Conservation (phyloP, 2,113 vertebrate genomes). For the Myocastor coypus region DNA sequence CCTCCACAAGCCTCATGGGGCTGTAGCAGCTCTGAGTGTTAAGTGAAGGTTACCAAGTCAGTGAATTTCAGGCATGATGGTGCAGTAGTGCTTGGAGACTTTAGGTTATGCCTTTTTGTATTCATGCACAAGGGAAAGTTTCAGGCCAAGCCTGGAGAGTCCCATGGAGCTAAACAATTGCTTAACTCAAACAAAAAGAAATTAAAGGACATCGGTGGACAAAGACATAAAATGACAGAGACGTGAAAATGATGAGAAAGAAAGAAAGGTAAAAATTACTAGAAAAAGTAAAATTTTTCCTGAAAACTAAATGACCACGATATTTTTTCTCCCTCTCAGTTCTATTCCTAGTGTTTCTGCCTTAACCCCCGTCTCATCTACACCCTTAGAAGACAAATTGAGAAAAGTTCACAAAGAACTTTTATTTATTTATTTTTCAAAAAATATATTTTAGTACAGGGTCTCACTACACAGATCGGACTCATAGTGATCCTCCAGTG, state of each 20-base stretch:
- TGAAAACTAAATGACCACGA: neutral
- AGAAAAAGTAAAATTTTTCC: neutral
- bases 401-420: neutral
- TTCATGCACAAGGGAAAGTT: neutral
- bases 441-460: too few species aligned
- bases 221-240: neutral
- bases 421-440: too few species aligned
- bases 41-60: neutral
- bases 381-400: neutral
- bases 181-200: conserved; percentile 5
- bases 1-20: neutral
- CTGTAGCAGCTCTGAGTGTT: neutral
- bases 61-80: neutral
- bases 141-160: neutral
- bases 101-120: neutral
- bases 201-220: neutral
- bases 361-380: neutral
- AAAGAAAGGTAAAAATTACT: neutral
- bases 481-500: too few species aligned
- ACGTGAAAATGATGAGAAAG: neutral
- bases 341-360: neutral
- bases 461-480: too few species aligned
- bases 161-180: neutral
- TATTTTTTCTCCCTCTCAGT: neutral
- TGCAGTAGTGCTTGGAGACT: neutral